Evolutionary conservation across 2,113 vertebrate species (phyloP), one percentile per base, ranked within the genome.

Genomic region (Elgaria multicarinata): DNA sequence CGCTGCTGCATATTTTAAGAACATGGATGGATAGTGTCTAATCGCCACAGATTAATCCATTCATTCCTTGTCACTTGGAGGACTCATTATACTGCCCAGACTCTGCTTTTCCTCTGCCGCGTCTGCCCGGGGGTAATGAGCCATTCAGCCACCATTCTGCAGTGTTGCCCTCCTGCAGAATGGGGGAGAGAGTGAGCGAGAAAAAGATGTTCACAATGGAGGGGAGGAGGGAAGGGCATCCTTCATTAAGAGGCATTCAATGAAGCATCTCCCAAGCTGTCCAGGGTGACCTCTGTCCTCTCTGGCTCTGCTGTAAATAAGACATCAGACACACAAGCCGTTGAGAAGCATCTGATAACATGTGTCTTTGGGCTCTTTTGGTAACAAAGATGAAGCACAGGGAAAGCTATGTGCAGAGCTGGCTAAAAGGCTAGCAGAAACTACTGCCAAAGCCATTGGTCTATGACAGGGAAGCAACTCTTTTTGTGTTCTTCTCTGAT

Each of bases 41-140:
- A 95, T 96, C 88, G 89, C 72, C 93, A 93, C 92, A 94, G 94
- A 95, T 96, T 95, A 95, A 96, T 94, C 93, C 92, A 95, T 96
- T 96, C 93, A 95, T 93, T 95, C 89, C 91, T 88, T 88, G 92
- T 92, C 95, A 95, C 94, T 92, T 91, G 93, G 93, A 90, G 92
- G 92, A 90, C 93, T 95, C 92, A 85, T 94, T 93, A 85, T 83
- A 82, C 85, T 74, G 72, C 67, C 90, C 62, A 82, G 92, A 82
- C 91, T 26, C 75, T 83, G 80, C 74, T 69, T 93, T 66, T 71
- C 89, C 90, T 90, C 91, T 93, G 92, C 89, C 12, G 50, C 81
- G 71, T 94, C 87, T 90, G 93, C 91, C 93, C 86, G 66, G 89
- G 67, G 92, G 91, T 95, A 94, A 96, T 96, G 95, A 96, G 91